A percentile compares a stretch with the other conserved stretches of the same genome.
Evolutionary conservation across 2,797 vertebrate species (phyloP).

Genomic region (Phyllotis vaccarum): DNA sequence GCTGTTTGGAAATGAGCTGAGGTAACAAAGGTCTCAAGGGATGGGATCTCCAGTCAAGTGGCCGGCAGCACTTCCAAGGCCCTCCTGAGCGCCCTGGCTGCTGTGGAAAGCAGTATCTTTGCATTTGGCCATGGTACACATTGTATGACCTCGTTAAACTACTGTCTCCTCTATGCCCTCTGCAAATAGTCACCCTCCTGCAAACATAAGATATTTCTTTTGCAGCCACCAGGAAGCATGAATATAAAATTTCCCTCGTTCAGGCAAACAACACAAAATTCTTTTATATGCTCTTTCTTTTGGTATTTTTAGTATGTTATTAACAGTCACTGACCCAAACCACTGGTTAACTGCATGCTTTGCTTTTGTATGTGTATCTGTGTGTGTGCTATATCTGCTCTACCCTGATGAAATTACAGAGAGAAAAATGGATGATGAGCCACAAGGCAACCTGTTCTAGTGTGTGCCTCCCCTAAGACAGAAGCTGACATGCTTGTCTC

Average conservation of each 20-base stretch:
- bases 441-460: background rate
- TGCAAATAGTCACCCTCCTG: background rate
- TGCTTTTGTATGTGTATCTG: background rate
- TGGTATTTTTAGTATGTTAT: background rate
- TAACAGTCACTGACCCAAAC: background rate
- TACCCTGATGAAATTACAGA: background rate
- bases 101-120: background rate
- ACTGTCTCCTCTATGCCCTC: background rate
- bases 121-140: background rate
- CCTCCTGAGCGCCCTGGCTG: slow-evolving; percentile 20
- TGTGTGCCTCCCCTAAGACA: background rate
- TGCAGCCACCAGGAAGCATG: background rate
- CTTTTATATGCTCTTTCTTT: background rate
- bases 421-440: background rate
- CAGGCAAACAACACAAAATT: background rate
- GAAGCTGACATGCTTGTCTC: background rate
- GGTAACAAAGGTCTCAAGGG: slow-evolving; percentile 28
- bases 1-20: background rate
- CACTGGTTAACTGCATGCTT: background rate
- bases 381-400: background rate
- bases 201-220: background rate
- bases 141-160: background rate
- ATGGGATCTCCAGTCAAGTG: background rate
- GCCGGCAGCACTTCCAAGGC: background rate
- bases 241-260: background rate